Evolutionary conservation across 2,888 invertebrate genomes (phyloP).

Genomic region (Melolontha melolontha): DNA sequence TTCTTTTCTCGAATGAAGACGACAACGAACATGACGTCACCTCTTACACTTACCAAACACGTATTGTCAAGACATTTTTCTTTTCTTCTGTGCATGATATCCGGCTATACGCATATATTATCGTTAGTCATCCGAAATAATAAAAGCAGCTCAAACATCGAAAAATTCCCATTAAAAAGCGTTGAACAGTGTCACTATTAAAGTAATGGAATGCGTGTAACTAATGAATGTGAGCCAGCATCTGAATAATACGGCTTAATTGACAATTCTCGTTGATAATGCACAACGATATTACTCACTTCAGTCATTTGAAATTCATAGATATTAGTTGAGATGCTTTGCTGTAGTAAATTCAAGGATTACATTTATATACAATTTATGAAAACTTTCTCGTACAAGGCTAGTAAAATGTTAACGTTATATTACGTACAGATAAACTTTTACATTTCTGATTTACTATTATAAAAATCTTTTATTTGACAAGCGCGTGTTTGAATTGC

Average conservation of each 20-base stretch:
- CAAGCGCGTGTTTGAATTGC: too few species aligned
- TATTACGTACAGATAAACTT: constrained; percentile 1
- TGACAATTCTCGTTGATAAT: constrained; percentile 16
- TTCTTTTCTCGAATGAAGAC: constrained; percentile 13
- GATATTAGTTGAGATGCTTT: too few species aligned
- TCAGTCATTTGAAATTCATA: constrained; percentile 10
- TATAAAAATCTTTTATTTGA: too few species aligned
- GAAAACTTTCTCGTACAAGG: not conserved
- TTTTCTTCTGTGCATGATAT: constrained; percentile 32
- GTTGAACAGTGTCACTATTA: constrained; percentile 1
- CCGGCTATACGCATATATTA: constrained; percentile 19
- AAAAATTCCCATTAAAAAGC: constrained; percentile 13
- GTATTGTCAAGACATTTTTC: constrained; percentile 29
- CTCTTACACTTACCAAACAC: constrained; percentile 28
- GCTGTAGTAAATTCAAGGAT: too few species aligned
- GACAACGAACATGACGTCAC: constrained; percentile 30
- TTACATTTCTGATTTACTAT: not conserved
- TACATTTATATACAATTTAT: not conserved
- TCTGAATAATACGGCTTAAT: constrained; percentile 23
- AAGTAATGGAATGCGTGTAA: constrained; percentile 26
- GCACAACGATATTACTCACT: constrained; percentile 3
- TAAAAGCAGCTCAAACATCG: constrained; percentile 24
- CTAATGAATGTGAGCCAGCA: constrained; percentile 18
- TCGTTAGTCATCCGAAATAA: constrained; percentile 10
- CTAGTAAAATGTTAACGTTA: not conserved